phyloP scores from a whole-genome alignment of 92 coral and sea anemone species.

The Micromussa lordhowensis region DNA sequence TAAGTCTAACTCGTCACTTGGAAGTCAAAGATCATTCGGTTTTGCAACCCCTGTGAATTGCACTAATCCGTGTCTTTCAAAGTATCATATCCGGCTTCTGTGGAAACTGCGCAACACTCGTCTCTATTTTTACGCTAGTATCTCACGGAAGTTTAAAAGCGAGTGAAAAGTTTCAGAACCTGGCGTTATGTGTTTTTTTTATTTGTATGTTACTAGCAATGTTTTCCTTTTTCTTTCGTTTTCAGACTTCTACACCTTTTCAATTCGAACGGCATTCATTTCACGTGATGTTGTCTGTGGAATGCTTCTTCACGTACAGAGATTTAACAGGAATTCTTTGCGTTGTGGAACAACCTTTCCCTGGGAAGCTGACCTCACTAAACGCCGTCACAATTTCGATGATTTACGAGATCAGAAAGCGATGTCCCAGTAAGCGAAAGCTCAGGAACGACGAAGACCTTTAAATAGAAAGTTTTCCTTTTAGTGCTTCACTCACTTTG shows the following conservation, averaged over 20 bases:
- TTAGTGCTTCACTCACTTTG: background rate
- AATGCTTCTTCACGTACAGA: background rate
- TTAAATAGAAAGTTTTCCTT: background rate
- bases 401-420: background rate
- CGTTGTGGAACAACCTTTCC: background rate
- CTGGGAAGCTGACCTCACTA: background rate
- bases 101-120: no score
- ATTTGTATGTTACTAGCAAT: background rate
- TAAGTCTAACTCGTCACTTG: background rate
- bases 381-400: no score
- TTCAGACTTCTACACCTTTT: constrained; percentile 84
- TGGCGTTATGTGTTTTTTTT: background rate
- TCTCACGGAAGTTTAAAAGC: no score
- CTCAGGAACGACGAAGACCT: background rate
- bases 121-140: no score
- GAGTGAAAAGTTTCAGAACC: background rate
- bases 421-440: background rate
- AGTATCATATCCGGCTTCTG: background rate
- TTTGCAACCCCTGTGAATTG: background rate
- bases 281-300: constrained; percentile 61
- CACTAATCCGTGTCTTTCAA: background rate
- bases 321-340: background rate
- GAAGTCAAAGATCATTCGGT: background rate
- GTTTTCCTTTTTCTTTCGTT: background rate
- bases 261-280: constrained; percentile 92